phyloP scores from a whole-genome alignment of 2,888 invertebrate species.

The Autographa pulchrina region DNA sequence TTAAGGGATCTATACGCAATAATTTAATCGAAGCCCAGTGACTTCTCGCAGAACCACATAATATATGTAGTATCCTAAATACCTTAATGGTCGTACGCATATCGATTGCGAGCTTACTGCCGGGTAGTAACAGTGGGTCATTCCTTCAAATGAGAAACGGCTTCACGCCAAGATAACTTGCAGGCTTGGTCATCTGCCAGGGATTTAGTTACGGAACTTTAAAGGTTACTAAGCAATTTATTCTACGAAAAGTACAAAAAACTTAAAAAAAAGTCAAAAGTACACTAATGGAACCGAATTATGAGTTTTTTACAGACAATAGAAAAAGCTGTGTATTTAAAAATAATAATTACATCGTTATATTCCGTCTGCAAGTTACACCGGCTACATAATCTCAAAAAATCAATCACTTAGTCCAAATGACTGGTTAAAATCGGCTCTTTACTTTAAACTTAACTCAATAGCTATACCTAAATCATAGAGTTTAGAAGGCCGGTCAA shows the following conservation, averaged over 20 bases:
- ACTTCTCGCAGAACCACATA: too few species aligned
- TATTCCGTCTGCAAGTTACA: neutral
- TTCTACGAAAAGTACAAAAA: too few species aligned
- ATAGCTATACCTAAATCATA: conserved; percentile 47
- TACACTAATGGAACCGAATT: too few species aligned
- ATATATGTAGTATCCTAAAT: conserved; percentile 16
- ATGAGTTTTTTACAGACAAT: too few species aligned
- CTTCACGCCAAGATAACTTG: conserved; percentile 26
- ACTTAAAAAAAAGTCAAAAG: too few species aligned
- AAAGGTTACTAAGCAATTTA: neutral
- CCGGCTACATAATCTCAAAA: neutral
- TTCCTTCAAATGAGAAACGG: conserved; percentile 28
- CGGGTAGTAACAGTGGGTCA: conserved; percentile 18
- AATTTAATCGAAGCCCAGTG: too few species aligned
- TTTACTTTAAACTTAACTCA: conserved; percentile 22
- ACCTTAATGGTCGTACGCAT: conserved; percentile 10
- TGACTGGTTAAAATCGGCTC: conserved; percentile 15
- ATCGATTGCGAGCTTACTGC: conserved; percentile 24
- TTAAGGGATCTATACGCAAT: too few species aligned
- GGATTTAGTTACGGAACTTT: conserved; percentile 25
- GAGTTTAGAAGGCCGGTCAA: conserved; percentile 26
- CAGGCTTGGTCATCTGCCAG: conserved; percentile 33
- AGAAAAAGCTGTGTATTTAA: too few species aligned
- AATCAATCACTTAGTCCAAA: conserved; percentile 10
- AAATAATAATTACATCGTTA: too few species aligned